Evolutionary conservation across 2,888 invertebrate species (phyloP).

Genomic region (Hofmannophila pseudospretella): DNA sequence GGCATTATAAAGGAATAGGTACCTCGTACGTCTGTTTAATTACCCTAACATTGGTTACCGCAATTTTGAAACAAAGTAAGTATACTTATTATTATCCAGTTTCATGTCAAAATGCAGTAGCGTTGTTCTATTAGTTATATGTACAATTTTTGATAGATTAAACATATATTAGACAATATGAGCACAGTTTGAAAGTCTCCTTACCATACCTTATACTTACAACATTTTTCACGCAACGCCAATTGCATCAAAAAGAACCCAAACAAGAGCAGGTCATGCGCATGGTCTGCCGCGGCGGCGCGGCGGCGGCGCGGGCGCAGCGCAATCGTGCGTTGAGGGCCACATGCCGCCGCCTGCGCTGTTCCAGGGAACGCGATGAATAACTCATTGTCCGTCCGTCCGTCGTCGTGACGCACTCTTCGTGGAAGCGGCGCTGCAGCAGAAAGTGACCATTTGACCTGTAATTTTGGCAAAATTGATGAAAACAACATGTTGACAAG

Average conservation of each 20-base stretch:
- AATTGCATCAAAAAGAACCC: slow-evolving; percentile 17
- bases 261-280: slow-evolving; percentile 58
- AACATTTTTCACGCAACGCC: neutral
- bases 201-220: neutral
- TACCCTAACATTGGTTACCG: too few relatives aligned
- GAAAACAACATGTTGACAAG: slow-evolving; percentile 13
- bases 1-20: too few relatives aligned
- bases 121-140: too few relatives aligned
- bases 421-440: slow-evolving; percentile 58
- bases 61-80: too few relatives aligned
- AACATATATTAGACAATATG: too few relatives aligned
- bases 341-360: slow-evolving; percentile 57
- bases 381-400: slow-evolving; percentile 75
- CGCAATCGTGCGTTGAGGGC: slow-evolving; percentile 70
- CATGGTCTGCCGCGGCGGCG: slow-evolving; percentile 33
- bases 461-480: slow-evolving; percentile 34
- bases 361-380: slow-evolving; percentile 74
- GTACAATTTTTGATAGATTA: too few relatives aligned
- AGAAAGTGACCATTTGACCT: slow-evolving; percentile 67
- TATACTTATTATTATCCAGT: too few relatives aligned
- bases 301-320: slow-evolving; percentile 33
- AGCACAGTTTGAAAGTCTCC: too few relatives aligned
- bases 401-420: slow-evolving; percentile 68
- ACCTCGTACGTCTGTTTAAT: too few relatives aligned
- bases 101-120: too few relatives aligned